These are phyloP conservation scores for Rana temporaria DNA, from an alignment of 2,113 vertebrate species.

Conservation along the genomic window DNA sequence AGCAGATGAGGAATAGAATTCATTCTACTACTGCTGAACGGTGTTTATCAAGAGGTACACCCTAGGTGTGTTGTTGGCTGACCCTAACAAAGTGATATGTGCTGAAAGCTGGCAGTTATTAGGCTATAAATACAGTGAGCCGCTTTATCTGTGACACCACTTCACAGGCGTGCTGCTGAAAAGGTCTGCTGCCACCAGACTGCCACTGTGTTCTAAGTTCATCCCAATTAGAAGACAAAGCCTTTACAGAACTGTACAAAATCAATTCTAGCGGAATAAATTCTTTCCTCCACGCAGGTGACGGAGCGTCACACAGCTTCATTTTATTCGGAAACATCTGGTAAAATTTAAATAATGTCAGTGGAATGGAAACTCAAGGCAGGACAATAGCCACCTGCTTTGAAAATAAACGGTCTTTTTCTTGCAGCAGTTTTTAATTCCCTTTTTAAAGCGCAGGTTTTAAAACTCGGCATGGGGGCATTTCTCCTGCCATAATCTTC, in stretches of 20 bases:
- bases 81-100: not conserved
- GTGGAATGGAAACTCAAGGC: slow-evolving; percentile 50
- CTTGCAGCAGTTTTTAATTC: slow-evolving; percentile 51
- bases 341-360: slow-evolving; percentile 54
- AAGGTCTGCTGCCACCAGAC: slow-evolving; percentile 13
- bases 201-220: slow-evolving; percentile 32
- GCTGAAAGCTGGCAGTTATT: not conserved
- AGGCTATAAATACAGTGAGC: not conserved
- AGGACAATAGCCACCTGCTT: slow-evolving; percentile 55
- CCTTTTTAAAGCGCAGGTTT: slow-evolving; percentile 49
- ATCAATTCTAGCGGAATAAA: slow-evolving; percentile 37
- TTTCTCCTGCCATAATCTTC: slow-evolving; percentile 50
- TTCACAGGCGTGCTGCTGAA: slow-evolving; percentile 29
- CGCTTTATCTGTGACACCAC: slow-evolving; percentile 21
- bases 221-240: slow-evolving; percentile 49
- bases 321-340: slow-evolving; percentile 52
- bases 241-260: slow-evolving; percentile 35
- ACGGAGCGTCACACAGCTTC: slow-evolving; percentile 27
- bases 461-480: slow-evolving; percentile 41
- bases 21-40: too few relatives aligned
- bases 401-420: slow-evolving; percentile 50
- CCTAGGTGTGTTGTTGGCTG: not conserved
- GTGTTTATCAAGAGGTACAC: not conserved
- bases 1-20: too few relatives aligned
- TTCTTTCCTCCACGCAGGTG: slow-evolving; percentile 28